phyloP scores from a whole-genome alignment of 2,888 invertebrate genomes.

The Margaritifera margaritifera region DNA sequence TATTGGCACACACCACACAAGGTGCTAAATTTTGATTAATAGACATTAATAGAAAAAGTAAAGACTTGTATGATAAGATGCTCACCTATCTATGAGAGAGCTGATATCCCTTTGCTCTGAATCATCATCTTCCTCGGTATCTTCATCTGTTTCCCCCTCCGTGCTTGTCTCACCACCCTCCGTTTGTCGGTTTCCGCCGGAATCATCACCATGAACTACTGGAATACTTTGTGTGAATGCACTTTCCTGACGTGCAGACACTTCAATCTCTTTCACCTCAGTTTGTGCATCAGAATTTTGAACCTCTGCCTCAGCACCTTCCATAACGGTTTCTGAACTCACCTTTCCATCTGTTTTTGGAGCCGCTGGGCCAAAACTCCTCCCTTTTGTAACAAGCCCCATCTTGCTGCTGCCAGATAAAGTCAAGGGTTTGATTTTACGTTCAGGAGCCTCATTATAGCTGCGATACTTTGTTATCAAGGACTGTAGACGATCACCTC shows the following conservation, averaged over 20 bases:
- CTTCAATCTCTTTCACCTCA: too few species aligned
- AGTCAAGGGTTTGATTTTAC: slow-evolving; percentile 49
- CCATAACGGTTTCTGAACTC: slow-evolving; percentile 15
- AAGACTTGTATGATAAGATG: not conserved
- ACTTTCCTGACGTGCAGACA: too few species aligned
- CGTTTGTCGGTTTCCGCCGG: not conserved
- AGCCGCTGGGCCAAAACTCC: slow-evolving; percentile 52
- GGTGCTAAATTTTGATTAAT: not conserved
- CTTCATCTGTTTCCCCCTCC: slow-evolving; percentile 12
- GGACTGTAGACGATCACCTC: slow-evolving; percentile 55
- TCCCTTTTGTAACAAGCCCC: slow-evolving; percentile 52
- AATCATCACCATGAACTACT: too few species aligned
- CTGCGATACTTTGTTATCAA: slow-evolving; percentile 64
- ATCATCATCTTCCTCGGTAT: slow-evolving; percentile 27
- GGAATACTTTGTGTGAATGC: too few species aligned
- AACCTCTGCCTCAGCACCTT: too few species aligned
- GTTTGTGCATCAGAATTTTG: too few species aligned
- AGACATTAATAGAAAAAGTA: not conserved
- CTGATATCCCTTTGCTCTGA: slow-evolving; percentile 59
- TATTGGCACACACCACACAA: slow-evolving; percentile 1
- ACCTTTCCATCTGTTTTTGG: slow-evolving; percentile 47
- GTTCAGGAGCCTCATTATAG: slow-evolving; percentile 49
- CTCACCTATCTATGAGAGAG: slow-evolving; percentile 63
- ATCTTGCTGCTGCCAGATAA: slow-evolving; percentile 44
- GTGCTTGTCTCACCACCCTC: slow-evolving; percentile 1